A percentile compares a stretch with the other conserved stretches of the same genome.
These are phyloP conservation scores for Nemurella pictetii DNA, from an alignment of 2,888 invertebrate genomes.

Conservation along the genomic window DNA sequence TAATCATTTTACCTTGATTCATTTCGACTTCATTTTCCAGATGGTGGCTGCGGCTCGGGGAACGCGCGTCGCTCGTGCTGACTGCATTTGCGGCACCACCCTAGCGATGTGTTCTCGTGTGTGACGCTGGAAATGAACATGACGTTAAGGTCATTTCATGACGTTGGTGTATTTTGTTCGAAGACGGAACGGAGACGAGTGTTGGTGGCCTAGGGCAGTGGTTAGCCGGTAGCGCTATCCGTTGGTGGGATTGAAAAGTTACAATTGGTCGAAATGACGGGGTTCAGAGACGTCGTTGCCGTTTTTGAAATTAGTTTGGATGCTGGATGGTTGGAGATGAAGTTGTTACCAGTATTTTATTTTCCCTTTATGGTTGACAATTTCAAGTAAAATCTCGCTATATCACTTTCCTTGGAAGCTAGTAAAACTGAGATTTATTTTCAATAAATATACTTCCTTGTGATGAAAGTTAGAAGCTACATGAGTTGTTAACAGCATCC, in stretches of 20 bases:
- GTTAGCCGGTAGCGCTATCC: neutral
- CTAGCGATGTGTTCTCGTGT: neutral
- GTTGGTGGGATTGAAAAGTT: neutral
- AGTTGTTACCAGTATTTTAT: too few species aligned
- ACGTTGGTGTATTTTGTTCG: neutral
- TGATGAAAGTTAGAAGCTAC: too few species aligned
- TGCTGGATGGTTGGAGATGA: too few species aligned
- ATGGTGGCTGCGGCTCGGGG: neutral
- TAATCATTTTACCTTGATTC: neutral
- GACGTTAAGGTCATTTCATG: neutral
- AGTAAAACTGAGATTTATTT: too few species aligned
- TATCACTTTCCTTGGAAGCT: too few species aligned
- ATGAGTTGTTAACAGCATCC: too few species aligned
- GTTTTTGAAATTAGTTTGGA: neutral
- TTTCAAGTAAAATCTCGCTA: too few species aligned
- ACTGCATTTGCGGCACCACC: neutral
- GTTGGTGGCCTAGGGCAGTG: neutral
- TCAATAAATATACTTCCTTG: too few species aligned
- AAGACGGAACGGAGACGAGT: neutral
- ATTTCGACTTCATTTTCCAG: neutral
- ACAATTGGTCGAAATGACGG: neutral
- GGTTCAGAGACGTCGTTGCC: neutral
- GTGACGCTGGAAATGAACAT: neutral
- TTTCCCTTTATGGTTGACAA: too few species aligned
- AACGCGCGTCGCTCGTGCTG: neutral